A percentile compares a stretch with the other conserved stretches of the same genome.
Conservation (phyloP, 2,797 vertebrate species). For the Orestias chungarensis region DNA sequence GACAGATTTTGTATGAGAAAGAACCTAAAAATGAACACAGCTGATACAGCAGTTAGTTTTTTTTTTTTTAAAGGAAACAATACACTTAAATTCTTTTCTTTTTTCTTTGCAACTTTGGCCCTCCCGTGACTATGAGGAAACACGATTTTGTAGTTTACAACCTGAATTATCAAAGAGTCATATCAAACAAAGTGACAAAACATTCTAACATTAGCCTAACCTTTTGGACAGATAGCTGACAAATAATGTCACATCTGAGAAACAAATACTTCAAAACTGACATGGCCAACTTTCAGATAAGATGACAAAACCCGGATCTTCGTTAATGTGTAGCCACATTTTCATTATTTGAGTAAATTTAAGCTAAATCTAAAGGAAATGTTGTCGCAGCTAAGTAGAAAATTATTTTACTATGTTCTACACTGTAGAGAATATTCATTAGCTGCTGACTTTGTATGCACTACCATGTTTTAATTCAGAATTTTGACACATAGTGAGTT, state of each 20-base stretch:
- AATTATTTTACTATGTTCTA: background rate
- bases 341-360: background rate
- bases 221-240: background rate
- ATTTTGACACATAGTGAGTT: slow-evolving; percentile 7
- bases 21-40: background rate
- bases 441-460: background rate
- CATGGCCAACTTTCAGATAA: background rate
- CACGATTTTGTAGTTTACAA: background rate
- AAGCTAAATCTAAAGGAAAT: background rate
- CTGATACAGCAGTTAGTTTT: no score
- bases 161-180: background rate
- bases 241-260: background rate
- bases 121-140: background rate
- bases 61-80: no score
- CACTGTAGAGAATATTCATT: background rate
- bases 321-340: background rate
- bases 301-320: background rate
- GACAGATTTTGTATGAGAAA: background rate
- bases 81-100: no score
- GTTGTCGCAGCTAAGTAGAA: background rate
- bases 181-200: background rate
- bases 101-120: background rate
- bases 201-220: background rate
- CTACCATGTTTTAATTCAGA: background rate
- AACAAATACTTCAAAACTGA: background rate